Conservation (phyloP, 1,140 invertebrate species). For the Stegodyphus dumicola region DNA sequence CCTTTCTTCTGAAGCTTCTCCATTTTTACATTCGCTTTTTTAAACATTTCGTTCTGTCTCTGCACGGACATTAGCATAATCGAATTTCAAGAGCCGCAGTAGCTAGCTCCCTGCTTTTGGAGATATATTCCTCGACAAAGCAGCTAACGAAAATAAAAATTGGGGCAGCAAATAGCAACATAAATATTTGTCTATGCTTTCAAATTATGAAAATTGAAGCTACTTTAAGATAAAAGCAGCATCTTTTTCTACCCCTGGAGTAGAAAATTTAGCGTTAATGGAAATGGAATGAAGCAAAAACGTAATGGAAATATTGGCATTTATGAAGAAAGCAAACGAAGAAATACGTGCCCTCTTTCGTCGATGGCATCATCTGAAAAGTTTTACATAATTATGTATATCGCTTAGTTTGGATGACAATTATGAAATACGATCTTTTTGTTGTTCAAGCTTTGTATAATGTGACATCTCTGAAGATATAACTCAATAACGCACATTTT, state of each 20-base stretch:
- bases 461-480: no score
- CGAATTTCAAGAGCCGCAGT: conserved; percentile 43
- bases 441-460: no score
- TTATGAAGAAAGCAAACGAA: no score
- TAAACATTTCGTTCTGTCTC: conserved; percentile 52
- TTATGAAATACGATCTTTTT: no score
- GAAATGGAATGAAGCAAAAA: not conserved
- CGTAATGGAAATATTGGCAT: no score
- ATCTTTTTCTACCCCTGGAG: not conserved
- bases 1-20: not conserved
- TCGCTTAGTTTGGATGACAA: no score
- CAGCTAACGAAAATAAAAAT: not conserved
- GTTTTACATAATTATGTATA: no score
- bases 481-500: no score
- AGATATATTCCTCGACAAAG: conserved; percentile 26
- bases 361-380: no score
- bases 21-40: conserved; percentile 19
- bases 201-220: conserved; percentile 55
- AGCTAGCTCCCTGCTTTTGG: conserved; percentile 7
- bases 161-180: conserved; percentile 11
- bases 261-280: conserved; percentile 22
- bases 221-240: conserved; percentile 17
- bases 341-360: no score
- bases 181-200: conserved; percentile 22
- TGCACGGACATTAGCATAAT: conserved; percentile 52